Conservation (phyloP, 2,113 vertebrate genomes). For the Neogale vison region DNA sequence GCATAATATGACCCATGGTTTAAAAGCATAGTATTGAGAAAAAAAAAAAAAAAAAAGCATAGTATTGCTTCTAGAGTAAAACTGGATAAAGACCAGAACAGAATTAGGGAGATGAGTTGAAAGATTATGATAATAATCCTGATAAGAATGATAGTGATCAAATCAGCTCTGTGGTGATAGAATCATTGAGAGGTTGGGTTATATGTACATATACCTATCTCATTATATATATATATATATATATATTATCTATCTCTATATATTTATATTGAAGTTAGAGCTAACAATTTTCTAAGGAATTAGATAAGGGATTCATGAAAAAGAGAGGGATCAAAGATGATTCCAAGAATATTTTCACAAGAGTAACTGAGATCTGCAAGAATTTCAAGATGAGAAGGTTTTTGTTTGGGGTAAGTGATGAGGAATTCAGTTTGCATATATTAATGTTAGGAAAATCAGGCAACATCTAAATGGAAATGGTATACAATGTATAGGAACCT, state of each 20-base stretch:
- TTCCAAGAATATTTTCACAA: neutral
- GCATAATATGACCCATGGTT: neutral
- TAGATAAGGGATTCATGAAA: neutral
- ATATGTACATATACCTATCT: neutral
- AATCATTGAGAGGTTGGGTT: neutral
- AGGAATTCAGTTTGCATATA: neutral
- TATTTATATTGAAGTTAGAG: neutral
- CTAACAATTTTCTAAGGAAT: neutral
- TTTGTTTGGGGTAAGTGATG: neutral
- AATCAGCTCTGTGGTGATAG: neutral
- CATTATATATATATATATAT: neutral
- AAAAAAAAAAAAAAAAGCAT: neutral
- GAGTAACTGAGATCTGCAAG: neutral
- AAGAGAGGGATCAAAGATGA: neutral
- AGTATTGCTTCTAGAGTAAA: neutral
- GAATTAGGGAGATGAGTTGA: neutral
- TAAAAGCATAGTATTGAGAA: neutral
- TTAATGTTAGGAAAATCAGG: neutral
- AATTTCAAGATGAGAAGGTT: neutral
- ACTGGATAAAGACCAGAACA: neutral
- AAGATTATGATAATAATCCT: neutral
- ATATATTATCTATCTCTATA: neutral
- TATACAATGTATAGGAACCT: neutral
- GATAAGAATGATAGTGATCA: neutral
- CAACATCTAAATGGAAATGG: neutral